Conservation (phyloP, 2,113 vertebrate genomes). For the Pycnonotus jocosus region DNA sequence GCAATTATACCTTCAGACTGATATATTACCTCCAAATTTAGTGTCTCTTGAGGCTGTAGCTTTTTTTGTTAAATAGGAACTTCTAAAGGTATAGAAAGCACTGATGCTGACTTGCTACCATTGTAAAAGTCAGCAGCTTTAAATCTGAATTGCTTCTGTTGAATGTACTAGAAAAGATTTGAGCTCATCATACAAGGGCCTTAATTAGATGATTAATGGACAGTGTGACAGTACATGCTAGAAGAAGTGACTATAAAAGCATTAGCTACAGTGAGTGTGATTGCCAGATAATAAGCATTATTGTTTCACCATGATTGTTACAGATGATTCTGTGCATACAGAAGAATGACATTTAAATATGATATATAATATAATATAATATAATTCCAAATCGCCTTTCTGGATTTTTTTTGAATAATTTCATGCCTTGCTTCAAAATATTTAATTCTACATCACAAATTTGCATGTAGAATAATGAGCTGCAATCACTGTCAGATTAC, state of each 20-base stretch:
- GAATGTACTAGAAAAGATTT: not conserved
- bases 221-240: constrained; percentile 13
- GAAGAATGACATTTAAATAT: constrained; percentile 1
- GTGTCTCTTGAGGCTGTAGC: not conserved
- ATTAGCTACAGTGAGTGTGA: not conserved
- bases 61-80: not conserved
- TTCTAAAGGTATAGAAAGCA: not conserved
- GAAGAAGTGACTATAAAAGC: not conserved
- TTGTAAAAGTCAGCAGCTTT: not conserved
- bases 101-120: not conserved
- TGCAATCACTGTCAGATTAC: not conserved
- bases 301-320: not conserved
- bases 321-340: not conserved
- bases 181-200: not conserved
- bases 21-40: not conserved
- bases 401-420: constrained; percentile 27
- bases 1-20: not conserved
- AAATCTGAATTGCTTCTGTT: constrained; percentile 5
- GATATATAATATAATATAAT: not conserved
- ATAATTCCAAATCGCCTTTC: not conserved
- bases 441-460: not conserved
- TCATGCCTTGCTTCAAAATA: not conserved
- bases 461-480: not conserved
- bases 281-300: not conserved
- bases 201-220: constrained; percentile 46